Evolutionary conservation across 2,113 vertebrate species (phyloP), one percentile per base, ranked within the genome.

Genomic region (Alethe diademata): DNA sequence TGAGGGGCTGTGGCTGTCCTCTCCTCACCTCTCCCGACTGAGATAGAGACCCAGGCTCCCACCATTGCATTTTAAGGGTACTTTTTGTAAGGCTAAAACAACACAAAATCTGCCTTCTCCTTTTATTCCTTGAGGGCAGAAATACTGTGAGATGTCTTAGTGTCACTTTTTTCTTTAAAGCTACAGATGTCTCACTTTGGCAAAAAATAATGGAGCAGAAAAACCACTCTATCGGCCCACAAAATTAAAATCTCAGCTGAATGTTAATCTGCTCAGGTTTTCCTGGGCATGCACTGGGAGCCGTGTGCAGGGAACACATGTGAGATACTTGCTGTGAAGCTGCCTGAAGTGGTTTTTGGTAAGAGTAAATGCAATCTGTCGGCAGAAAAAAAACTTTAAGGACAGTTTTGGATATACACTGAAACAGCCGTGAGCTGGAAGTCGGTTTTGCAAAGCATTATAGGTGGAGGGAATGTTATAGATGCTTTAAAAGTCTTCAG

Each of bases 401-500:
- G 69, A 81, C 5, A 1, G 0, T 64, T 93, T 60, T 35, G 50
- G 67, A 70, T 2, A 33, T 8, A 65, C 0, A 2, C 15, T 45
- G 43, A 31, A 93, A 74, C 13, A 88, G 69, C 23, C 48, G 80
- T 1, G 6, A 43, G 45, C 33, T 88, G 45, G 45, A 66, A 82
- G 6, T 4, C 80, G 48, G 19, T 78, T 90, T 95, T 71, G 28
- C 53, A 85, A 86, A 84, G 43, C 29, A 35, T 70, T 50, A 19
- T 45, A 58, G 9, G 51, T 9, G 22, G 47, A 90, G 10, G n/a
- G 43, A 62, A 90, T 42, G 61, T 50, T 78, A 92, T 0, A 10
- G 56, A 67, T 69, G 79, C 12, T 94, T 92, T 92, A 88, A 48
- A 96, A 92, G 86, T 78, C 82, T 90, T 92, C 26, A 81, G 69